Conservation (phyloP, 2,797 vertebrate genomes). For the Malacoctenus gilli region DNA sequence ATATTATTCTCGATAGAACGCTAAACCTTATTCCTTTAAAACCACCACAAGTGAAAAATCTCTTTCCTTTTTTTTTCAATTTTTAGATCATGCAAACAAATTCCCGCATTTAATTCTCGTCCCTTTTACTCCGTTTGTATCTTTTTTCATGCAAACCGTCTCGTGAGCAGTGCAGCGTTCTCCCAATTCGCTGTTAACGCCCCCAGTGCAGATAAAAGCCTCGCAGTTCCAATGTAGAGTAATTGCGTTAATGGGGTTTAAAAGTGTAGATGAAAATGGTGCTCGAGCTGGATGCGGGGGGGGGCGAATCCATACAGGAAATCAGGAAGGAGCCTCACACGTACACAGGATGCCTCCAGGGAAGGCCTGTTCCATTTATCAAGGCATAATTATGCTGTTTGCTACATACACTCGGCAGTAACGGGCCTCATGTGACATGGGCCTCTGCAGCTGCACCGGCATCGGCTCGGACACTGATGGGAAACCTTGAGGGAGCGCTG, state of each 20-base stretch:
- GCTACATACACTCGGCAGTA: conserved; percentile 24
- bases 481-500: conserved; percentile 38
- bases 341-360: conserved; percentile 46
- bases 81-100: no score
- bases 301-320: conserved; percentile 63
- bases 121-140: not conserved
- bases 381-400: conserved; percentile 42
- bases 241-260: conserved; percentile 59
- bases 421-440: conserved; percentile 39
- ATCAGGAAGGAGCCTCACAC: conserved; percentile 30
- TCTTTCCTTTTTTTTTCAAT: no score
- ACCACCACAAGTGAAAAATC: no score
- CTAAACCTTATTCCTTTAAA: no score
- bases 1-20: no score
- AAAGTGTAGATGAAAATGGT: conserved; percentile 47
- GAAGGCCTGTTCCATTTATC: conserved; percentile 63
- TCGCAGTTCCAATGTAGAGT: conserved; percentile 21
- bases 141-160: conserved; percentile 21
- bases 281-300: conserved; percentile 38
- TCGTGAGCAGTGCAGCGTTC: conserved; percentile 50
- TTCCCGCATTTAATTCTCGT: no score
- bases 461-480: conserved; percentile 41
- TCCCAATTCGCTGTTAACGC: conserved; percentile 26
- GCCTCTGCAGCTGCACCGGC: conserved; percentile 19
- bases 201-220: conserved; percentile 23